Evolutionary conservation across 2,797 vertebrate genomes (phyloP).

Genomic region (Neostethus bicornis): DNA sequence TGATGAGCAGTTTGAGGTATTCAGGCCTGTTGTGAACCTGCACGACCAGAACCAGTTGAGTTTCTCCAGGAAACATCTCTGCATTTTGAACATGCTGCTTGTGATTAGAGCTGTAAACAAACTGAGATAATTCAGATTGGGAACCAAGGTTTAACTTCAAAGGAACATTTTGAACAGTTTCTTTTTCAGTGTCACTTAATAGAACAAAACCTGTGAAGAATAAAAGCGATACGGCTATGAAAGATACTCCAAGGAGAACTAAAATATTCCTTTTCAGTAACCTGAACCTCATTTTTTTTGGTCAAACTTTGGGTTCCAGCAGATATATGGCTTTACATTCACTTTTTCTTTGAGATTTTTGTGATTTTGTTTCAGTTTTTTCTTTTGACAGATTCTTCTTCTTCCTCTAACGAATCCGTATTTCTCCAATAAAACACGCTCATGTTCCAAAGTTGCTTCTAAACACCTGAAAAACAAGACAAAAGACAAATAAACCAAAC

Average conservation of each 20-base stretch:
- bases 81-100: conserved; percentile 73
- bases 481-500: neutral
- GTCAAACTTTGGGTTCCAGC: neutral
- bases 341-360: too few species aligned
- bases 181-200: neutral
- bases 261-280: conserved; percentile 71
- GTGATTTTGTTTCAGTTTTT: too few species aligned
- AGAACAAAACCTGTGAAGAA: conserved; percentile 55
- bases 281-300: conserved; percentile 79
- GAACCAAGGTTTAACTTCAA: conserved; percentile 61
- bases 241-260: conserved; percentile 53
- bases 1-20: conserved; percentile 78
- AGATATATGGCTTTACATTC: conserved; percentile 19
- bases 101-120: conserved; percentile 75
- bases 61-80: conserved; percentile 69
- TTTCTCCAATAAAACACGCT: conserved; percentile 3
- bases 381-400: neutral
- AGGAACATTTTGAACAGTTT: neutral
- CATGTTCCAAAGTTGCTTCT: conserved; percentile 2
- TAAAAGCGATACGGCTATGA: conserved; percentile 59
- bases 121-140: conserved; percentile 52
- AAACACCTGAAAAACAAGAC: conserved; percentile 38
- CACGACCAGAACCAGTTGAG: conserved; percentile 77
- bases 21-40: conserved; percentile 82
- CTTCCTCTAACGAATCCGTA: neutral